phyloP scores from a whole-genome alignment of 2,888 invertebrate genomes.

The Lamellibrachia satsuma region DNA sequence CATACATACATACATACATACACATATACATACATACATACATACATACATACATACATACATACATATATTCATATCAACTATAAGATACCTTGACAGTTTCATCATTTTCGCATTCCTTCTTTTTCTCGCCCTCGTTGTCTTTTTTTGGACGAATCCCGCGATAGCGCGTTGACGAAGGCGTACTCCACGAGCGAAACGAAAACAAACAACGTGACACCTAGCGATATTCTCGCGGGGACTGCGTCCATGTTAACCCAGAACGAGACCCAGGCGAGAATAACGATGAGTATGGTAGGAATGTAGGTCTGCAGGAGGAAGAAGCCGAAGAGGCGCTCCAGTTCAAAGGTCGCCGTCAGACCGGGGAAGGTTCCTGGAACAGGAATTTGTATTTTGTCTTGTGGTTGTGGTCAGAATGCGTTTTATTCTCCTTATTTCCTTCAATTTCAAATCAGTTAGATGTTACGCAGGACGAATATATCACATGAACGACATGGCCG shows the following conservation, averaged over 20 bases:
- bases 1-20: background rate
- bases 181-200: background rate
- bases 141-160: background rate
- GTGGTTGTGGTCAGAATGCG: background rate
- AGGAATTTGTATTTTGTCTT: background rate
- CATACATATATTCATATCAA: no score
- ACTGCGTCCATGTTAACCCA: conserved; percentile 43
- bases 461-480: no score
- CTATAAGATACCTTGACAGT: background rate
- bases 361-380: background rate
- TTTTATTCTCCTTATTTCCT: no score
- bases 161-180: background rate
- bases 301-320: conserved; percentile 24
- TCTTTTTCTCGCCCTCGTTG: background rate
- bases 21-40: background rate
- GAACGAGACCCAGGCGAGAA: conserved; percentile 43
- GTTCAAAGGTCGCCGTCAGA: background rate
- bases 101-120: background rate
- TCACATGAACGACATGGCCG: no score
- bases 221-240: conserved; percentile 41
- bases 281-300: conserved; percentile 41
- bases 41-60: background rate
- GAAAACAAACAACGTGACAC: conserved; percentile 32
- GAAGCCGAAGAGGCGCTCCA: background rate
- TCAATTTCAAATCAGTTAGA: no score